Conservation (phyloP, 2,113 vertebrate genomes). For the Semicossyphus pulcher region DNA sequence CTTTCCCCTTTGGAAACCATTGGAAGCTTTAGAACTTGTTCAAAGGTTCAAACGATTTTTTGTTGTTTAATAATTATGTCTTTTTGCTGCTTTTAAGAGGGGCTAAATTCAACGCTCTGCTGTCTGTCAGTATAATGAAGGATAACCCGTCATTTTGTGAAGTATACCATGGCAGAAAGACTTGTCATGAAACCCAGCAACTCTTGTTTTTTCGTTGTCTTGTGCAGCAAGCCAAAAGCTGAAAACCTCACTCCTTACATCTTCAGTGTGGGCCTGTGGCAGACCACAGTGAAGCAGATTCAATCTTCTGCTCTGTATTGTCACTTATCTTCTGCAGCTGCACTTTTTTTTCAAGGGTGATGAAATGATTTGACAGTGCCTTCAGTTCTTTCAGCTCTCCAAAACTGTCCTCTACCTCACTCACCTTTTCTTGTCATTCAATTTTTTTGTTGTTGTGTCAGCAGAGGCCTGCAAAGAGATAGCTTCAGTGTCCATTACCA, state of each 20-base stretch:
- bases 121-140: not conserved
- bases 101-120: not conserved
- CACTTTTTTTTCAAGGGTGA: conserved; percentile 35
- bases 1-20: no score
- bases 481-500: conserved; percentile 30
- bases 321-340: conserved; percentile 46
- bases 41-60: no score
- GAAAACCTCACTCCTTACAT: conserved; percentile 15
- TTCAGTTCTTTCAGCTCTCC: conserved; percentile 5
- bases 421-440: not conserved
- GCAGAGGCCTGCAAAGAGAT: not conserved
- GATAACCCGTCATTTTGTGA: not conserved
- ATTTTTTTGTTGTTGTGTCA: not conserved
- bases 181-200: not conserved
- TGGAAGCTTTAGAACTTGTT: no score
- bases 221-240: not conserved
- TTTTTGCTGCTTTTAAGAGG: no score
- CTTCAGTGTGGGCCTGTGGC: not conserved
- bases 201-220: conserved; percentile 4
- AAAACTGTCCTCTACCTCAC: not conserved
- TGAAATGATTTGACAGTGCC: conserved; percentile 48
- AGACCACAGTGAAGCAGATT: conserved; percentile 31
- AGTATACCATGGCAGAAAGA: not conserved
- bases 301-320: conserved; percentile 34
- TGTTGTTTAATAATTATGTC: no score